Base-by-base conservation (phyloP, 2,113 vertebrate genomes). In the Hemiscyllium ocellatum region DNA sequence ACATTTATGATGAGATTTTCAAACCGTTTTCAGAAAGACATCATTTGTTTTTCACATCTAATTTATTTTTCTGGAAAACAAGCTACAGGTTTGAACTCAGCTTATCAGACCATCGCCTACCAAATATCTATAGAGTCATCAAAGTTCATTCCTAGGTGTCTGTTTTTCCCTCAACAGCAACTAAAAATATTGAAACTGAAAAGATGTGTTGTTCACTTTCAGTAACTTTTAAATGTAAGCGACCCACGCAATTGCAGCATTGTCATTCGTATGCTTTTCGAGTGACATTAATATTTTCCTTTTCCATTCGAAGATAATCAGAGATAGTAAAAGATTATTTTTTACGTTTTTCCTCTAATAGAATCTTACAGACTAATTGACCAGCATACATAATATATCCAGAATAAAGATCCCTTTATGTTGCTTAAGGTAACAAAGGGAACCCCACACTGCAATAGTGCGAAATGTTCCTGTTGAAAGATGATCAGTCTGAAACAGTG, bases 141-240 rank as follows among this genome's bases (percentile, higher is more conserved):
- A 61, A 90, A 90, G 52, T 90, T 90, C 52, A 90, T 29, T 3
- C 52, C 29, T 61, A 33, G 26, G 26, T 90, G 7, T 10, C 47
- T 33, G 26, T 90, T 69, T 37, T 94, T 68, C 22, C n/a, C 37
- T 94, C 15, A 94, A 69, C 66, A 69, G 91, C 24, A 94, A 94
- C 65, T 42, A 69, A 69, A 94, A 94, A 69, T 69, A 94, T 69
- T 94, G 91, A 94, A 94, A 94, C n/a, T 68, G 65, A 68, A 42
- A 68, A 94, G 65, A 24, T 72, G 7, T 29, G n/a, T 95, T 10
- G 68, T 24, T 61, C 87, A 33, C 52, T 52, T 52, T 90, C 56
- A 52, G 29, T 61, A 61, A 52, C 87, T 29, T 33, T 1, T 56
- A 52, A 61, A 17, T n/a, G 29, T 2, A n/a, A n/a, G 3, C 26